Base-by-base conservation (phyloP, 2,888 invertebrate genomes). In the Dioctria rufipes region DNA sequence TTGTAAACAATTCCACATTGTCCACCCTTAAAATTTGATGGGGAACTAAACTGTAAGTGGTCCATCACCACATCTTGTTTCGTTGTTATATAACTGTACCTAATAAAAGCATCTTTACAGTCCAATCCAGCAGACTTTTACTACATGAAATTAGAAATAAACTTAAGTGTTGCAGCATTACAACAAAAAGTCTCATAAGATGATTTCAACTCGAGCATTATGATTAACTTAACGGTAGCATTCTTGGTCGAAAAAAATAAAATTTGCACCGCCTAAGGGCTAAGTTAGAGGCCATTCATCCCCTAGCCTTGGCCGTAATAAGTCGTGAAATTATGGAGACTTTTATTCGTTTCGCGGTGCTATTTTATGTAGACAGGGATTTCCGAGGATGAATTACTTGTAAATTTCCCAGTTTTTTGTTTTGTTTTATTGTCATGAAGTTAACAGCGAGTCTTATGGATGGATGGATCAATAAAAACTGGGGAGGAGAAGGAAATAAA, bases 401-500 rank as follows among this genome's bases (percentile, higher is more conserved):
- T 61, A 77, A 63, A 77, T 63, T 49, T 60, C 61, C 46, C 25
- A 25, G 25, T 25, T 25, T 25, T 25, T 25, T 13, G 58, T 40
- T 61, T 25, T n/a, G 42, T 77, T 77, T 77, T 77, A 77, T 77
- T 77, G 77, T 61, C 25, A 39, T 63, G 77, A 13, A 63, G 77
- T 77, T 63, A 77, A 60, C 75, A 61, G 4, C 77, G 6, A 63
- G 37, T 37, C 40, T 75, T 80, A 78, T 54, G 67, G 13, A n/a
- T 37, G 13, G 25, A 37, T 61, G 73, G 80, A 78, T 82, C 80
- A 80, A 80, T 80, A 71, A 78, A 42, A 66, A 71, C 58, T 46
- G 60, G 73, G 65, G 43, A 69, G 67, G 54, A 60, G 65, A 82
- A 82, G 80, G 77, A 82, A 80, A 82, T 82, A 82, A 82, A 82